Conservation (phyloP, 2,888 invertebrate genomes). For the Andrena bucephala region DNA sequence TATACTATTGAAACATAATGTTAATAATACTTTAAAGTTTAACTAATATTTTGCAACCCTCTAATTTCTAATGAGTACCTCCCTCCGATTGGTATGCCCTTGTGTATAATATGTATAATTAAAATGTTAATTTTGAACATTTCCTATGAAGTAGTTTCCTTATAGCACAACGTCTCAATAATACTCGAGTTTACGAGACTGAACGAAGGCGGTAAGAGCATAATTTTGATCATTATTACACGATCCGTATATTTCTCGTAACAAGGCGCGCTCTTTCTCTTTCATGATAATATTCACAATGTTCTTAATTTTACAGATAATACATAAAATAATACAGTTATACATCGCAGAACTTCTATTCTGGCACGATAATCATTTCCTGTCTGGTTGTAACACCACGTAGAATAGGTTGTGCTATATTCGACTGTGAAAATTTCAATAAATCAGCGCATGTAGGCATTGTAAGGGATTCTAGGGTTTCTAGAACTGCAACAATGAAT, state of each 20-base stretch:
- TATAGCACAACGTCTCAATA: slow-evolving; percentile 16
- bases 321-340: slow-evolving; percentile 55
- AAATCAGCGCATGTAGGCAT: slow-evolving; percentile 22
- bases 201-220: slow-evolving; percentile 40
- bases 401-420: slow-evolving; percentile 63
- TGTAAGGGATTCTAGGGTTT: slow-evolving; percentile 14
- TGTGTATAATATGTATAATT: slow-evolving; percentile 14
- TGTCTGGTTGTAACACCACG: slow-evolving; percentile 29
- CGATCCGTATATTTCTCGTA: slow-evolving; percentile 43
- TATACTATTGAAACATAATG: slow-evolving; percentile 32
- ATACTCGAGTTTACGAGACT: slow-evolving; percentile 34
- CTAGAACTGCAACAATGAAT: slow-evolving; percentile 29
- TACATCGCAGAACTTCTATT: slow-evolving; percentile 43
- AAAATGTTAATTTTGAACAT: slow-evolving; percentile 33
- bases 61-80: slow-evolving; percentile 18
- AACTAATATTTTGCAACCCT: slow-evolving; percentile 31
- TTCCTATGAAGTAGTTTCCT: slow-evolving; percentile 30
- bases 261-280: slow-evolving; percentile 40
- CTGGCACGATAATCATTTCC: slow-evolving; percentile 37
- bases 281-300: slow-evolving; percentile 58
- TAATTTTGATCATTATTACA: slow-evolving; percentile 40
- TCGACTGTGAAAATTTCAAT: slow-evolving; percentile 33
- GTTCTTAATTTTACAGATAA: slow-evolving; percentile 48
- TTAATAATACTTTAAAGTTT: slow-evolving; percentile 48
- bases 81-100: slow-evolving; percentile 11